Conservation (phyloP, 2,888 invertebrate genomes). For the Macaria notata region DNA sequence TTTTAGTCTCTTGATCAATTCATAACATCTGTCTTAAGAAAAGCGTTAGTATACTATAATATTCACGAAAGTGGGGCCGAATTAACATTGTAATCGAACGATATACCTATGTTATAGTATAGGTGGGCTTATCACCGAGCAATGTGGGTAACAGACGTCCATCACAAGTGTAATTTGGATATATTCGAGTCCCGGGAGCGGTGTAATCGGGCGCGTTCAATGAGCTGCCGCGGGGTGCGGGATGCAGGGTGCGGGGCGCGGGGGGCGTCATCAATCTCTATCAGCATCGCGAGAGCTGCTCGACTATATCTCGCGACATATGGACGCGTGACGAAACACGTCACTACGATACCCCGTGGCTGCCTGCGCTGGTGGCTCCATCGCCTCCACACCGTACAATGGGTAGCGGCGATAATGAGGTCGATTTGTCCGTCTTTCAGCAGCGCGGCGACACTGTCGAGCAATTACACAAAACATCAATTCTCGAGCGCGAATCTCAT, state of each 20-base stretch:
- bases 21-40: too few relatives aligned
- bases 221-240: conserved; percentile 55
- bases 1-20: too few relatives aligned
- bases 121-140: conserved; percentile 52
- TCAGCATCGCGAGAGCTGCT: conserved; percentile 61
- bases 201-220: conserved; percentile 71
- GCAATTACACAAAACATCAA: conserved; percentile 73
- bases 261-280: conserved; percentile 76
- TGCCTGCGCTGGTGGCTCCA: conserved; percentile 44
- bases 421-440: conserved; percentile 33
- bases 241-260: conserved; percentile 36
- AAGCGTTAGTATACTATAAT: too few relatives aligned
- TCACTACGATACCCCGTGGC: conserved; percentile 6
- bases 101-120: too few relatives aligned
- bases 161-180: conserved; percentile 78
- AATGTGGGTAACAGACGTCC: conserved; percentile 74
- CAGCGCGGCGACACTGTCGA: conserved; percentile 35
- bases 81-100: too few relatives aligned
- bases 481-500: conserved; percentile 63
- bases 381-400: neutral
- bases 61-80: too few relatives aligned
- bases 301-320: conserved; percentile 27
- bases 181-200: conserved; percentile 74
- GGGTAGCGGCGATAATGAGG: conserved; percentile 20
- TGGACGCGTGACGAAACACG: conserved; percentile 36